Percentiles rank a stretch among this genome's conserved stretches.
Conservation (phyloP, 2,797 vertebrate genomes). For the Bradypodion pumilum region DNA sequence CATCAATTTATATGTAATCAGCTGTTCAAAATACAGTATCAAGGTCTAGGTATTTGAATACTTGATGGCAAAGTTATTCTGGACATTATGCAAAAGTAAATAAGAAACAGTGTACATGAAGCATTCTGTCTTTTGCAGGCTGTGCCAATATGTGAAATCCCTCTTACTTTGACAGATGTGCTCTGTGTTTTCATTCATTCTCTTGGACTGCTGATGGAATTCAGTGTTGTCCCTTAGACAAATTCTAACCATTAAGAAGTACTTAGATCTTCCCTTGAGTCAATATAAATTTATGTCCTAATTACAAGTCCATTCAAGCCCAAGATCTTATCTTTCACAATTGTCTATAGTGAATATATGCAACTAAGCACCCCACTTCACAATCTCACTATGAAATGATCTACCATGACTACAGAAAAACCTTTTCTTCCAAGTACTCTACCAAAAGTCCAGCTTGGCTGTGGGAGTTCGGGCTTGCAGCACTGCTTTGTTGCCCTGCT, state of each 20-base stretch:
- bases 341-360: neutral
- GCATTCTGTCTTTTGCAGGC: conserved; percentile 20
- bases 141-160: neutral
- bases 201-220: neutral
- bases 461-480: no score
- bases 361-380: neutral
- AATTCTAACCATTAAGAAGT: neutral
- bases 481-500: no score
- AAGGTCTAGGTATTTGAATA: conserved; percentile 39
- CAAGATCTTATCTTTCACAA: neutral
- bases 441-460: no score
- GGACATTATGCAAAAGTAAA: neutral
- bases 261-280: neutral
- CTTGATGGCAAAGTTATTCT: neutral
- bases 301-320: neutral
- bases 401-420: neutral
- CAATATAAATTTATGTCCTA: neutral
- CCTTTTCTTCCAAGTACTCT: neutral
- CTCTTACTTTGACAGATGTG: neutral
- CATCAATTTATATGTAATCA: conserved; percentile 48
- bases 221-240: neutral
- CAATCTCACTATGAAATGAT: neutral
- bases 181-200: neutral
- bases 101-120: conserved; percentile 39
- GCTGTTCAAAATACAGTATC: conserved; percentile 42